Evolutionary conservation across 2,888 invertebrate species (phyloP).

Genomic region (Cryptocephalus primarius): DNA sequence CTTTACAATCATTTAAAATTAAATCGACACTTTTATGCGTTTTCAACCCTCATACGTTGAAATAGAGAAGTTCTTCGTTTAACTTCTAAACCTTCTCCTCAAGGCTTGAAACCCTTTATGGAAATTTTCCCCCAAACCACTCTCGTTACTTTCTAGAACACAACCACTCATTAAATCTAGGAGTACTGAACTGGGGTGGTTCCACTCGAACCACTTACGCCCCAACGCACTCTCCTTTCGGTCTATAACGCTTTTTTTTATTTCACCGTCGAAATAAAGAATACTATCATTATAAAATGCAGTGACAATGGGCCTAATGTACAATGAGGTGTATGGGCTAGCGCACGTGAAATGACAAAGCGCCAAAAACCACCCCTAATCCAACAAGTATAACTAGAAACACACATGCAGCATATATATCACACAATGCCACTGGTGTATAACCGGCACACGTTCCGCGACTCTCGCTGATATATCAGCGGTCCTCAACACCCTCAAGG

Average conservation of each 20-base stretch:
- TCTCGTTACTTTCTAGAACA: no score
- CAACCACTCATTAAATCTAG: no score
- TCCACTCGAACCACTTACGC: neutral
- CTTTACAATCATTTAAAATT: no score
- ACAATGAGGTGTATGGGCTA: slow-evolving; percentile 22
- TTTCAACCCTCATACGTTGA: no score
- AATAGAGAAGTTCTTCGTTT: no score
- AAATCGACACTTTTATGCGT: no score
- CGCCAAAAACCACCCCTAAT: slow-evolving; percentile 36
- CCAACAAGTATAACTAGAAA: slow-evolving; percentile 38
- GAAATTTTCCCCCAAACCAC: no score
- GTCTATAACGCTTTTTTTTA: slow-evolving; percentile 18
- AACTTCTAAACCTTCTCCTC: no score
- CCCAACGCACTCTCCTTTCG: neutral
- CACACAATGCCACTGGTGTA: slow-evolving; percentile 20
- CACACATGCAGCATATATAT: slow-evolving; percentile 27
- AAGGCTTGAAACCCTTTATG: no score
- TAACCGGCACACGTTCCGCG: slow-evolving; percentile 32
- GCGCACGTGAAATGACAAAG: slow-evolving; percentile 37
- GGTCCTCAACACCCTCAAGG: slow-evolving; percentile 6
- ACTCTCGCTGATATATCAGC: slow-evolving; percentile 10
- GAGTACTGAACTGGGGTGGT: no score
- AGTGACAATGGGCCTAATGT: slow-evolving; percentile 29
- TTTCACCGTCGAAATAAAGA: slow-evolving; percentile 23
- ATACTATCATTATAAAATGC: slow-evolving; percentile 32